These are phyloP conservation scores for Glaucomys volans DNA, from an alignment of 2,113 vertebrate species.

Conservation along the genomic window DNA sequence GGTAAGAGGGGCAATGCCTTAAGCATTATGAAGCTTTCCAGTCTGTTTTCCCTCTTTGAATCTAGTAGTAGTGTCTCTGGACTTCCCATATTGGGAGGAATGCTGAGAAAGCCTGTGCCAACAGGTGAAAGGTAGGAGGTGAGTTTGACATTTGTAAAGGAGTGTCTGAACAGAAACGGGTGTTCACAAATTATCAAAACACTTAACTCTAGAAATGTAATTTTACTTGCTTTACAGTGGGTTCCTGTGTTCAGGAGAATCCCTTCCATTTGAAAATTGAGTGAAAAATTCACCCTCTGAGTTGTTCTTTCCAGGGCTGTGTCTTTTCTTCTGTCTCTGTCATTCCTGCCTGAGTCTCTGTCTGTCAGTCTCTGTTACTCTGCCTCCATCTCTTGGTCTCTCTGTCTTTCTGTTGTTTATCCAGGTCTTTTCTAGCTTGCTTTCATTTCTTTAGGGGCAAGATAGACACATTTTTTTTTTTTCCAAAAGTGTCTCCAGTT, in stretches of 20 bases:
- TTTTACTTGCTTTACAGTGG: neutral
- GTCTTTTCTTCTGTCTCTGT: neutral
- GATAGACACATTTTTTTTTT: neutral
- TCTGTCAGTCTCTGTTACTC: neutral
- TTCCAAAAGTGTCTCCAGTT: neutral
- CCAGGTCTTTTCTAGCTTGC: neutral
- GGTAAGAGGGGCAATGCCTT: conserved; percentile 88
- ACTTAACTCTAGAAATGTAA: neutral
- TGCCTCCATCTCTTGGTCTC: neutral
- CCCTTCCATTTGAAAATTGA: neutral
- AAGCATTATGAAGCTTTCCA: accelerated
- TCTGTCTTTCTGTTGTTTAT: neutral
- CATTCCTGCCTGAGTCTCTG: neutral
- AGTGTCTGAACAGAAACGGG: neutral
- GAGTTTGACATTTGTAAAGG: neutral
- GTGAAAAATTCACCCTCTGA: neutral
- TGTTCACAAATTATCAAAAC: neutral
- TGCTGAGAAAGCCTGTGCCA: neutral
- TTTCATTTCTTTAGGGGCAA: neutral
- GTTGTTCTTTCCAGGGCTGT: neutral
- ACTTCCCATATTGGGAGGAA: too few relatives aligned
- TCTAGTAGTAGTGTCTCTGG: neutral
- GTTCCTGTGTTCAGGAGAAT: neutral
- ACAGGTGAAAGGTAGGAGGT: too few relatives aligned
- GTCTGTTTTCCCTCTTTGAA: neutral